phyloP scores from a whole-genome alignment of 2,888 invertebrate species.

The Nephrocerus scutellatus region DNA sequence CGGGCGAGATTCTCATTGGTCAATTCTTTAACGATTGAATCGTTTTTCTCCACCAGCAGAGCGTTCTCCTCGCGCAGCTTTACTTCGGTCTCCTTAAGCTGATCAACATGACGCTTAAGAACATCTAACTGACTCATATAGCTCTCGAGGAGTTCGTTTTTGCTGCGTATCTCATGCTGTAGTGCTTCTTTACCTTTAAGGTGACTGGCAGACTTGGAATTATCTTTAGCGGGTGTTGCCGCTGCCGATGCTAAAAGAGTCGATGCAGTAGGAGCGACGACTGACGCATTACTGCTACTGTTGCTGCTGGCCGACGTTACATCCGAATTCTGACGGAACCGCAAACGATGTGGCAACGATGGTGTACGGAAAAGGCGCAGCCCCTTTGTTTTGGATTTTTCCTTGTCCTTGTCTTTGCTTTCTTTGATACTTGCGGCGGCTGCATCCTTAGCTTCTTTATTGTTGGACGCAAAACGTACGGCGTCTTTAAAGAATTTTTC shows the following conservation, averaged over 20 bases:
- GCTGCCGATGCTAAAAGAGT: conserved; percentile 38
- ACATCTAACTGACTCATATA: conserved; percentile 51
- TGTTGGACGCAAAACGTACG: conserved; percentile 39
- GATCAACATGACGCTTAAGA: conserved; percentile 47
- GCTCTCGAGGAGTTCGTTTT: conserved; percentile 50
- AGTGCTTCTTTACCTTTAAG: conserved; percentile 50
- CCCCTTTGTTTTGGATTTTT: conserved; percentile 35
- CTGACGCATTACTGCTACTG: conserved; percentile 17
- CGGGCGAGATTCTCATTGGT: conserved; percentile 32
- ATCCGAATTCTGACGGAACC: conserved; percentile 37
- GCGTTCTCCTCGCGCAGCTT: conserved; percentile 37
- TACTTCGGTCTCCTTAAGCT: conserved; percentile 40
- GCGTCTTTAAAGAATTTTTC: conserved; percentile 47
- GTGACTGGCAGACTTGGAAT: conserved; percentile 42
- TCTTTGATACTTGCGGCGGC: conserved; percentile 37
- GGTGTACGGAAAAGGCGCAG: conserved; percentile 43
- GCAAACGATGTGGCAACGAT: conserved; percentile 44
- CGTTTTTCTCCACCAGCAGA: conserved; percentile 32
- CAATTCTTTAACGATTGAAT: conserved; percentile 35
- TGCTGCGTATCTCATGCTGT: conserved; percentile 51
- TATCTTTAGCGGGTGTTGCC: conserved; percentile 42
- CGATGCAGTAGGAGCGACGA: conserved; percentile 32
- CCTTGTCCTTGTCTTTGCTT: conserved; percentile 37
- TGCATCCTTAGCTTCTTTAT: conserved; percentile 41
- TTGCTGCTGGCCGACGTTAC: conserved; percentile 25